Percentiles rank a stretch among this genome's conserved stretches.
Evolutionary conservation across 1,140 invertebrate species (phyloP).

Genomic region (Diploscapter pachys): DNA sequence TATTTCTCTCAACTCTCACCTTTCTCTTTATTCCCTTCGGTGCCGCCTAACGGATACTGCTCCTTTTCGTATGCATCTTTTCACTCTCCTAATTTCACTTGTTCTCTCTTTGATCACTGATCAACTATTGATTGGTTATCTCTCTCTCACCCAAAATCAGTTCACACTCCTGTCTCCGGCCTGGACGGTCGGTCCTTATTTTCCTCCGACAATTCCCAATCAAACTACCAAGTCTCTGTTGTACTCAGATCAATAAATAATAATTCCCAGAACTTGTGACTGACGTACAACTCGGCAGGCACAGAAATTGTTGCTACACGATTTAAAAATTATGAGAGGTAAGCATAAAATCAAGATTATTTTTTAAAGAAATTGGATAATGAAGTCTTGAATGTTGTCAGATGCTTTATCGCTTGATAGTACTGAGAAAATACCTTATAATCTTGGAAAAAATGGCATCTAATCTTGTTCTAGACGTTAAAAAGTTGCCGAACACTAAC

Average conservation of each 20-base stretch:
- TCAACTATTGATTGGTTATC: too few species aligned
- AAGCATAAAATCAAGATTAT: neutral
- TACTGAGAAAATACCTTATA: neutral
- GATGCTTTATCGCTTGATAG: neutral
- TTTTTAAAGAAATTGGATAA: neutral
- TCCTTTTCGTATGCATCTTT: neutral
- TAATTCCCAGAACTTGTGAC: too few species aligned
- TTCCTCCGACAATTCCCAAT: too few species aligned
- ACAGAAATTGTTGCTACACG: neutral
- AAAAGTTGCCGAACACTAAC: neutral
- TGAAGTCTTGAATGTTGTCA: neutral
- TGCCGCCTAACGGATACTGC: neutral
- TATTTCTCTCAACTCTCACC: neutral
- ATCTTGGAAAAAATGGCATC: neutral
- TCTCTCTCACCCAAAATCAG: too few species aligned
- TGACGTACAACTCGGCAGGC: too few species aligned
- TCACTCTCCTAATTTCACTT: neutral
- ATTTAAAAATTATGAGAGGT: slow-evolving; percentile 1
- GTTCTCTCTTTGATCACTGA: too few species aligned
- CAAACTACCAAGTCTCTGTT: too few species aligned
- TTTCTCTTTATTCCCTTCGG: neutral
- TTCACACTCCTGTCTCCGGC: too few species aligned
- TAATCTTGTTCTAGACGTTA: neutral
- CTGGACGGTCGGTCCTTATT: too few species aligned
- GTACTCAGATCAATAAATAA: too few species aligned